These are phyloP conservation scores for Trachemys scripta DNA, from an alignment of 2,113 vertebrate species.

Conservation along the genomic window DNA sequence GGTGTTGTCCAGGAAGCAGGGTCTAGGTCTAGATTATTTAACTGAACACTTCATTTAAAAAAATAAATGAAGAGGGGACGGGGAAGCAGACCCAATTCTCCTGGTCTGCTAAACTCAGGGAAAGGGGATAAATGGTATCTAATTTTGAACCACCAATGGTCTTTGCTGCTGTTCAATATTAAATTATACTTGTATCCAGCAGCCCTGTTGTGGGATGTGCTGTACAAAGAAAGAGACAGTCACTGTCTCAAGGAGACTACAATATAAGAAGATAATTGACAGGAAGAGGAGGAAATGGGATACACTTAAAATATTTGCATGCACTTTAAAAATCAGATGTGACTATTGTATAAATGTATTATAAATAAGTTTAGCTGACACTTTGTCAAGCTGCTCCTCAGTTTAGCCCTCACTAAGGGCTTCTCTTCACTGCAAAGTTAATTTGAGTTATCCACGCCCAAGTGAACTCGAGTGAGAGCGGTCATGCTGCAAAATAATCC, in stretches of 20 bases:
- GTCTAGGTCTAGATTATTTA: background rate
- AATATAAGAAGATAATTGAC: no score
- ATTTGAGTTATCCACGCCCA: no score
- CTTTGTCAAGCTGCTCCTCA: background rate
- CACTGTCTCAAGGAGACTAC: no score
- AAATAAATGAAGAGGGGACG: background rate
- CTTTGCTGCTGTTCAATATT: background rate
- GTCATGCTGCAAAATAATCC: no score
- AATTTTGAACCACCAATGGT: background rate
- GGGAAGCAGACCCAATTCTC: background rate
- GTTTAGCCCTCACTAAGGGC: fast-evolving
- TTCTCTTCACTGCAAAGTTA: background rate
- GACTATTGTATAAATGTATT: no score
- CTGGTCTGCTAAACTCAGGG: background rate
- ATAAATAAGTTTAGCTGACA: no score
- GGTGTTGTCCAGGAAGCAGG: background rate
- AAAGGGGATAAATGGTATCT: background rate
- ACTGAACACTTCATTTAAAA: background rate
- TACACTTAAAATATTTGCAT: no score
- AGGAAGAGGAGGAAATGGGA: no score
- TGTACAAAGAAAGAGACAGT: no score
- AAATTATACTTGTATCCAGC: background rate
- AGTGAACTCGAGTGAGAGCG: no score
- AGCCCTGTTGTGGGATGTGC: no score
- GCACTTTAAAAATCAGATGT: no score